A percentile compares a stretch with the other conserved stretches of the same genome.
These are phyloP conservation scores for Nudaria mundana DNA, from an alignment of 2,888 invertebrate genomes.

Conservation along the genomic window DNA sequence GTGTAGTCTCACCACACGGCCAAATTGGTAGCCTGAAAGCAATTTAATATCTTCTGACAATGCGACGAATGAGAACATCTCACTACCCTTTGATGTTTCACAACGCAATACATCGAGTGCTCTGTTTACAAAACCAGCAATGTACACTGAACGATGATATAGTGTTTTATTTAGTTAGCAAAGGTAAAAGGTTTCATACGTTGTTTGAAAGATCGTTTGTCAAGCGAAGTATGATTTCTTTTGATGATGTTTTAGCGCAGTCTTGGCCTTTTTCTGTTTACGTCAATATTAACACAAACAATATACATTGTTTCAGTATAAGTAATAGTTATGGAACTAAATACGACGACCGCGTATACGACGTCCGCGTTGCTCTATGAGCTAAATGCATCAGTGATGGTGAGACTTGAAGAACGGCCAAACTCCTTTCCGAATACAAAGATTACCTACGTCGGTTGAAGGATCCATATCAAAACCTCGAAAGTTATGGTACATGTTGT, in stretches of 20 bases:
- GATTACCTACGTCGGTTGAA: too few relatives aligned
- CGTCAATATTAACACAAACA: neutral
- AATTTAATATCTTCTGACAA: conserved; percentile 8
- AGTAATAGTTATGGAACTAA: too few relatives aligned
- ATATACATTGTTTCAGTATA: neutral
- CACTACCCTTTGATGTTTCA: conserved; percentile 39
- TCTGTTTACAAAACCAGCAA: conserved; percentile 36
- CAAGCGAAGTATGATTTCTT: conserved; percentile 10
- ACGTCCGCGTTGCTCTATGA: too few relatives aligned
- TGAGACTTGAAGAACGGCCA: too few relatives aligned
- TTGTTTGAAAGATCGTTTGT: conserved; percentile 25
- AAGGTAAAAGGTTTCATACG: conserved; percentile 28
- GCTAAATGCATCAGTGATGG: too few relatives aligned
- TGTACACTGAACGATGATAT: conserved; percentile 37
- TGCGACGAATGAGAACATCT: conserved; percentile 41
- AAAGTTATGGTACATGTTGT: too few relatives aligned
- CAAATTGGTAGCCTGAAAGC: conserved; percentile 2
- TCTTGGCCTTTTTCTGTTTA: conserved; percentile 6
- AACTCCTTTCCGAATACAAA: too few relatives aligned
- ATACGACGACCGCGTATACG: too few relatives aligned
- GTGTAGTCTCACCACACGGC: neutral
- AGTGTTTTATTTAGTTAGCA: conserved; percentile 31
- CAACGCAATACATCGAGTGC: conserved; percentile 28
- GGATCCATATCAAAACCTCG: too few relatives aligned
- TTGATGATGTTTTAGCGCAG: conserved; percentile 7